phyloP scores from a whole-genome alignment of 2,888 invertebrate genomes.

The Synanthedon tipuliformis region DNA sequence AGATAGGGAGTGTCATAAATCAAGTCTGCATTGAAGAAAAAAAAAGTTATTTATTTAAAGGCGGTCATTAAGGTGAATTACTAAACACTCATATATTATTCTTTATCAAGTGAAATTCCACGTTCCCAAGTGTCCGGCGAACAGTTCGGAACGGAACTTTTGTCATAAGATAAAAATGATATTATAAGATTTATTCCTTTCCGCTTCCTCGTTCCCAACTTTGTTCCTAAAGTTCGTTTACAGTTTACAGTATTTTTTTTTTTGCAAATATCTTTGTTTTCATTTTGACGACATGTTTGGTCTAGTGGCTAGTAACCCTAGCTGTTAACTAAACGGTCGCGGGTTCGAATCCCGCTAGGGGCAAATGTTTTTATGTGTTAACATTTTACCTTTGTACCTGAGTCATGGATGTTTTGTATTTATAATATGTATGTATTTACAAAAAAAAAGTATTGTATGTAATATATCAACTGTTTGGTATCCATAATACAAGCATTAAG shows the following conservation, averaged over 20 bases:
- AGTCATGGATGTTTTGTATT: too few relatives aligned
- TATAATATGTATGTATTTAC: too few relatives aligned
- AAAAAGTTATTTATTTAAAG: background rate
- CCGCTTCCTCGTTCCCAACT: background rate
- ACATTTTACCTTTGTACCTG: too few relatives aligned
- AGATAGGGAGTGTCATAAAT: background rate
- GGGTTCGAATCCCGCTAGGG: too few relatives aligned
- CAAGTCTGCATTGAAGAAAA: background rate
- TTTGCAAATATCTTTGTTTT: too few relatives aligned
- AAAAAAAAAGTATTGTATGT: too few relatives aligned
- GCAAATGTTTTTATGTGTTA: too few relatives aligned
- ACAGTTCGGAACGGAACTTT: background rate
- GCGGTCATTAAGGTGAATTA: background rate
- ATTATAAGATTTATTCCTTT: background rate
- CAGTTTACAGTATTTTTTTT: background rate
- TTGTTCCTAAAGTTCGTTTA: background rate
- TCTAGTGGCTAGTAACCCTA: too few relatives aligned
- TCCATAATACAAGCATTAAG: too few relatives aligned
- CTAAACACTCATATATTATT: background rate
- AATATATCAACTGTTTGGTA: too few relatives aligned
- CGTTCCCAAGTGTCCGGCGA: background rate
- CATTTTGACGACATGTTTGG: too few relatives aligned
- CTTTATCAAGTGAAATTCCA: background rate
- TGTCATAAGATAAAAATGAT: background rate
- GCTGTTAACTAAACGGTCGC: too few relatives aligned